These are phyloP conservation scores for Pithys albifrons DNA, from an alignment of 2,113 vertebrate genomes.

Conservation along the genomic window DNA sequence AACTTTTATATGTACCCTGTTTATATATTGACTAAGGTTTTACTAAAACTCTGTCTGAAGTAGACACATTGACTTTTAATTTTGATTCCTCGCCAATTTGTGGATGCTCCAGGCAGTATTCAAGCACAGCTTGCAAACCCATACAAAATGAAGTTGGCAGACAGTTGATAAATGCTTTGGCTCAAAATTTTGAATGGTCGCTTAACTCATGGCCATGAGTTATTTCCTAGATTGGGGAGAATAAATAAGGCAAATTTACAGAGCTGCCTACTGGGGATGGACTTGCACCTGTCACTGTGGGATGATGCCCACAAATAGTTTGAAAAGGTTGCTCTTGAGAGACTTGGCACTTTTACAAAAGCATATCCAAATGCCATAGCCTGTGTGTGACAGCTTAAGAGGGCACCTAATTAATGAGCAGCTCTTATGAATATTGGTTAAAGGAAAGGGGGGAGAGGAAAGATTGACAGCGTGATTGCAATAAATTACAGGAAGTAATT, in stretches of 20 bases:
- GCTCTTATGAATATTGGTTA: constrained; percentile 29
- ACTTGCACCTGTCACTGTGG: constrained; percentile 63
- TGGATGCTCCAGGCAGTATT: not conserved
- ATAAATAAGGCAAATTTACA: constrained; percentile 56
- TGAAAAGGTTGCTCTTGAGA: constrained; percentile 36
- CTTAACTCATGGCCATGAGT: not conserved
- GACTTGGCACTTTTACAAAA: constrained; percentile 41
- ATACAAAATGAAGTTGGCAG: constrained; percentile 17
- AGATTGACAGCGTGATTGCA: not conserved
- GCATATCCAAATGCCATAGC: not conserved
- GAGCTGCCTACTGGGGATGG: constrained; percentile 14
- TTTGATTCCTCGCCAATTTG: not conserved
- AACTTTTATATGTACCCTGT: not conserved
- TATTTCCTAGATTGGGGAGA: constrained; percentile 44
- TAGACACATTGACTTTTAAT: not conserved
- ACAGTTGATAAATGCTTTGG: not conserved
- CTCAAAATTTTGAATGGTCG: not conserved
- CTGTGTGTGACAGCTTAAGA: constrained; percentile 59
- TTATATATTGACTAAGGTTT: not conserved
- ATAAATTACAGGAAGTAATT: constrained; percentile 54
- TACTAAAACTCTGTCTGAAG: not conserved
- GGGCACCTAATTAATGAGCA: constrained; percentile 42
- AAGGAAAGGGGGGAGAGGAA: not conserved
- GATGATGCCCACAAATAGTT: constrained; percentile 64
- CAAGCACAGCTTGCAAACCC: not conserved